Evolutionary conservation across 2,888 invertebrate genomes (phyloP), one percentile per base, ranked within the genome.

Genomic region (Hydriomena furcata): DNA sequence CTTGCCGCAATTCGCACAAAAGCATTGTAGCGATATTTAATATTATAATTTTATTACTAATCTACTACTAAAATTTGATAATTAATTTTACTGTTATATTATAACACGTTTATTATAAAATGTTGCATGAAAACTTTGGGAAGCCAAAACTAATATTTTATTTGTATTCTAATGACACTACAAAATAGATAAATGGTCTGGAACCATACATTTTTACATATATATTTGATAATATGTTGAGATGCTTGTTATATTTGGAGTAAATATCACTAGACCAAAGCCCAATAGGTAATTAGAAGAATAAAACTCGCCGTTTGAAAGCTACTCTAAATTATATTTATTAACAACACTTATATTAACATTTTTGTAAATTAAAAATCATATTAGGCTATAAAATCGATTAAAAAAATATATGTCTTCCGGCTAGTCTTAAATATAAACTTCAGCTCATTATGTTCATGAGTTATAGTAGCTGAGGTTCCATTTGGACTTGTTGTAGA

Each of bases 341-440:
- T 17, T 21, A 24, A 25, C 20, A 8, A 30, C 8, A 25, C 34
- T 32, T 17, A 24, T 42, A 37, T 17, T 21, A 24, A 25, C 20
- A 8, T 45, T 28, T 36, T 54, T 49, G 45, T 48, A 68, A 59
- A 20, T 30, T 48, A 65, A 67, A 66, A 58, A 65, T 63, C 54
- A 55, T 66, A 61, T 64, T 75, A 78, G 76, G 60, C 58, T 68
- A 66, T 76, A 71, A 75, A 74, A 68, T 66, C 68, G 62, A 56
- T 78, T 79, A 82, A 82, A 81, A 84, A 84, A 58, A 89, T 84
- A 81, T 86, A 79, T 78, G 90, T 90, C 90, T 90, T 90, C 90
- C 90, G 89, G 75, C 76, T 89, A 90, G 88, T 67, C 62, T 77
- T 77, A 76, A 71, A 63, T 71, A 63, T 78, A 70, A 65, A 77